These are phyloP conservation scores for Brachionichthys hirsutus DNA, from an alignment of 2,113 vertebrate species.

Conservation along the genomic window DNA sequence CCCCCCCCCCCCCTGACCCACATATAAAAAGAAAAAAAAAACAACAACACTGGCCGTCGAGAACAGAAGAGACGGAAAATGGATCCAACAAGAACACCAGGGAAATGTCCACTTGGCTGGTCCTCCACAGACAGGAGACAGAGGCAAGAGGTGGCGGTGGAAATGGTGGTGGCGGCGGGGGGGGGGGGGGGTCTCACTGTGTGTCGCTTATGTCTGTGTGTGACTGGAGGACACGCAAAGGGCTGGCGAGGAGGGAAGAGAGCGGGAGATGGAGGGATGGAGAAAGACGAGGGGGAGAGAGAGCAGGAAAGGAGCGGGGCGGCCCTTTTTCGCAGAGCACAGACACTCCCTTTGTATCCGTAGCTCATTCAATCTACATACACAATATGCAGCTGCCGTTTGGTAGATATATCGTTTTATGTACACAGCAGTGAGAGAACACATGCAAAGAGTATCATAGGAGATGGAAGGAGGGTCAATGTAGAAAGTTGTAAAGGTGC, in stretches of 20 bases:
- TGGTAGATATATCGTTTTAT: constrained; percentile 80
- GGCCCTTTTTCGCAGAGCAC: constrained; percentile 70
- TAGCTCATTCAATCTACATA: constrained; percentile 79
- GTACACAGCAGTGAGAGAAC: constrained; percentile 80
- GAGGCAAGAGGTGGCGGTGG: constrained; percentile 60
- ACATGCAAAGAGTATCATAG: constrained; percentile 82
- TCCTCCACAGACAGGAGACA: constrained; percentile 54
- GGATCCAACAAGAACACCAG: constrained; percentile 38
- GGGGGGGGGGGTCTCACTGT: constrained; percentile 60
- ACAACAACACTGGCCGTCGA: constrained; percentile 66
- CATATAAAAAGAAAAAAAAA: constrained; percentile 60
- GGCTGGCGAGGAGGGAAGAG: constrained; percentile 33
- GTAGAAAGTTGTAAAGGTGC: constrained; percentile 75
- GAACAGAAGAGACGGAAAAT: constrained; percentile 49
- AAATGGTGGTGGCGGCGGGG: constrained; percentile 61
- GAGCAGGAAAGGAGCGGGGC: constrained; percentile 52
- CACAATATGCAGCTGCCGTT: constrained; percentile 80
- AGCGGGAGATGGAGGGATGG: not conserved
- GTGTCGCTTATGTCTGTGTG: constrained; percentile 69
- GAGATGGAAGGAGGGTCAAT: constrained; percentile 58
- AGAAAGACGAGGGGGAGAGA: too few species aligned
- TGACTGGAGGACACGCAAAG: constrained; percentile 63
- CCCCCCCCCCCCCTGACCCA: constrained; percentile 35
- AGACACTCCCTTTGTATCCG: constrained; percentile 69
- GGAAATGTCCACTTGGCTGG: constrained; percentile 49